Conservation (phyloP, 2,113 vertebrate species). For the Clarias magur region DNA sequence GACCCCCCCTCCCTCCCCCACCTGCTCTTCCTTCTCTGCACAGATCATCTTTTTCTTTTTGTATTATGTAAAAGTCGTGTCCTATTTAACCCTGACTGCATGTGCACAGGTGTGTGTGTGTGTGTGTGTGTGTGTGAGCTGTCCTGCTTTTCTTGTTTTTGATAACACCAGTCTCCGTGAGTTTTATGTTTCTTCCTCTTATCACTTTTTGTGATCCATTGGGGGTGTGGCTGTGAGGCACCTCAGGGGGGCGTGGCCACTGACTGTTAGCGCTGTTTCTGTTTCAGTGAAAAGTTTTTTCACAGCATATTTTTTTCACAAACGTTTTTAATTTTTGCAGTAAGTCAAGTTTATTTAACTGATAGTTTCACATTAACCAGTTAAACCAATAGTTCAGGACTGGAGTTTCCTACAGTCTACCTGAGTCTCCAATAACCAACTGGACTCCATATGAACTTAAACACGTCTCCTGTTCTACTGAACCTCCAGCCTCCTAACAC, state of each 20-base stretch:
- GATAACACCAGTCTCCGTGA: constrained; percentile 55
- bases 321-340: no score
- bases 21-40: neutral
- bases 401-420: no score
- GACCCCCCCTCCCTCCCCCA: neutral
- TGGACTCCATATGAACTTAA: no score
- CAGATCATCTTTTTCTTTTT: neutral
- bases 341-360: no score
- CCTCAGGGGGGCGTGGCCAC: neutral
- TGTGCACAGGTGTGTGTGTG: constrained; percentile 18
- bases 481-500: no score
- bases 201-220: constrained; percentile 46
- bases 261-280: neutral
- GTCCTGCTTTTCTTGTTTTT: constrained; percentile 72
- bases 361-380: no score
- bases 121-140: constrained; percentile 47
- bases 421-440: no score
- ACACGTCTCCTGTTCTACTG: no score
- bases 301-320: neutral
- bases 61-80: neutral
- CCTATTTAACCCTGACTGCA: constrained; percentile 43
- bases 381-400: no score
- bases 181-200: constrained; percentile 53
- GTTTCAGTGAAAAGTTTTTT: neutral
- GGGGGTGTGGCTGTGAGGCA: constrained; percentile 54